phyloP scores from a whole-genome alignment of 2,888 invertebrate species.

The Phymatocera aterrima region DNA sequence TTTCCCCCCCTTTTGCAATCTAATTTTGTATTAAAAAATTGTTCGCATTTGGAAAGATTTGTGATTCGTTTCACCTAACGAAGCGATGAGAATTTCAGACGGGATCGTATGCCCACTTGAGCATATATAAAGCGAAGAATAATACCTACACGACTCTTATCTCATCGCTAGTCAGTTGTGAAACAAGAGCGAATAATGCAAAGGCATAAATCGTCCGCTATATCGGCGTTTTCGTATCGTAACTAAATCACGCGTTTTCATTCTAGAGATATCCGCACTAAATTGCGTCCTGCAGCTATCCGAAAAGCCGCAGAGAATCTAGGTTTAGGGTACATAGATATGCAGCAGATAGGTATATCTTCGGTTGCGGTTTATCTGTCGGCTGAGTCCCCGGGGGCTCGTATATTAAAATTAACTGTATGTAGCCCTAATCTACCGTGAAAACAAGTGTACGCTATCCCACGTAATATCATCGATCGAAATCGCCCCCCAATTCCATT shows the following conservation, averaged over 20 bases:
- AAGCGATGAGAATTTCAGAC: too few species aligned
- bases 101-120: background rate
- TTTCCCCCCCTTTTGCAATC: too few species aligned
- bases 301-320: conserved; percentile 24
- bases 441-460: conserved; percentile 35
- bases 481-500: background rate
- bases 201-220: conserved; percentile 36
- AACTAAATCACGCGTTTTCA: conserved; percentile 24
- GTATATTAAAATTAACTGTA: conserved; percentile 44
- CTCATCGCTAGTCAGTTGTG: conserved; percentile 27
- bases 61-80: too few species aligned
- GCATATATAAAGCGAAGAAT: background rate
- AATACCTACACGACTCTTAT: background rate
- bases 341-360: conserved; percentile 28
- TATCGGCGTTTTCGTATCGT: conserved; percentile 46
- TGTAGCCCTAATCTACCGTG: conserved; percentile 23
- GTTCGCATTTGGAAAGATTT: too few species aligned
- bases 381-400: conserved; percentile 11
- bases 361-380: conserved; percentile 40
- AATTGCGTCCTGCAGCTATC: conserved; percentile 24
- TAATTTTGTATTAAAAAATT: too few species aligned
- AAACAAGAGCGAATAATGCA: background rate
- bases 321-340: background rate
- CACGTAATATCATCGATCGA: conserved; percentile 17
- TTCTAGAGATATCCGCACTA: conserved; percentile 27